Conservation (phyloP, 2,797 vertebrate species). For the Mionectes olivaceus region DNA sequence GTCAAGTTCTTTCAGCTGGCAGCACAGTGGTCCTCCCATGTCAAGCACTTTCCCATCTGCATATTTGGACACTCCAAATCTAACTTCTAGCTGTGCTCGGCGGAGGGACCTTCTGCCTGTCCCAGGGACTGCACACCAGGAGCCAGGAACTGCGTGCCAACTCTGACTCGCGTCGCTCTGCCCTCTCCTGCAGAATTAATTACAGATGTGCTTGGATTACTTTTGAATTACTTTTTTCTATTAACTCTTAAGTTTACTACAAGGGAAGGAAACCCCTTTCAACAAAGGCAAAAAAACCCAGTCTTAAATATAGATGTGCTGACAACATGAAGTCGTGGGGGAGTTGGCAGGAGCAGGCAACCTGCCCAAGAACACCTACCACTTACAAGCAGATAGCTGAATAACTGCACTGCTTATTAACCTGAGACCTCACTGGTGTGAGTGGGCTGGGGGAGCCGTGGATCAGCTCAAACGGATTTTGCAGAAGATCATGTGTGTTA, state of each 20-base stretch:
- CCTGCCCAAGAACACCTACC: slow-evolving; percentile 60
- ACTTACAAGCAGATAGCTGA: slow-evolving; percentile 52
- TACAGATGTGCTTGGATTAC: slow-evolving; percentile 65
- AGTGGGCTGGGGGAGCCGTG: slow-evolving; percentile 3
- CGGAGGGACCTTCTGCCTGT: background rate
- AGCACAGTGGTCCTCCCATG: slow-evolving; percentile 98
- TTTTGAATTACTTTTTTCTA: slow-evolving; percentile 70
- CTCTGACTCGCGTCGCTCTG: slow-evolving; percentile 27
- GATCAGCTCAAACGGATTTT: background rate
- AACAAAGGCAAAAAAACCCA: slow-evolving; percentile 52
- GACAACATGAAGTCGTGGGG: slow-evolving; percentile 26
- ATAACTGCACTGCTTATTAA: slow-evolving; percentile 75
- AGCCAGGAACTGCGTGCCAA: slow-evolving; percentile 73
- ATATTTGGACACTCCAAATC: slow-evolving; percentile 95
- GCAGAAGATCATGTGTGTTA: accelerated
- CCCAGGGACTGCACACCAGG: slow-evolving; percentile 53
- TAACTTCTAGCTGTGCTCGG: slow-evolving; percentile 81
- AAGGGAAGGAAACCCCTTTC: slow-evolving; percentile 70
- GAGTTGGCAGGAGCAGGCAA: slow-evolving; percentile 42
- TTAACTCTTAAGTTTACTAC: slow-evolving; percentile 77
- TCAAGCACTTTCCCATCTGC: slow-evolving; percentile 98
- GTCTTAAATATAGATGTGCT: slow-evolving; percentile 72
- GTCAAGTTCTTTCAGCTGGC: slow-evolving; percentile 99
- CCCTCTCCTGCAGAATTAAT: slow-evolving; percentile 66
- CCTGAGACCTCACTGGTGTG: slow-evolving; percentile 55